A percentile compares a stretch with the other conserved stretches of the same genome.
phyloP scores from a whole-genome alignment of 2,888 invertebrate genomes.

The Nomada ruficornis region DNA sequence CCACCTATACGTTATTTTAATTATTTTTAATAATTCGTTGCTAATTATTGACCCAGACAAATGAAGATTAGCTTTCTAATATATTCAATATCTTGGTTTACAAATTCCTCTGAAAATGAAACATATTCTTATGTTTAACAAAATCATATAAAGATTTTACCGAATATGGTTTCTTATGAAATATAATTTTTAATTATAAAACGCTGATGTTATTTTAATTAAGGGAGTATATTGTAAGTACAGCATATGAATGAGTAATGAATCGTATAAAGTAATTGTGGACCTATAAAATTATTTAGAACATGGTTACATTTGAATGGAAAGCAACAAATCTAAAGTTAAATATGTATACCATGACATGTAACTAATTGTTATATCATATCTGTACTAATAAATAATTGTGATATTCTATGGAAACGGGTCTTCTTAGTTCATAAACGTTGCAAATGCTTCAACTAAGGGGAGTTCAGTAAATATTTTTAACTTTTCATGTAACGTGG shows the following conservation, averaged over 20 bases:
- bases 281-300: background rate
- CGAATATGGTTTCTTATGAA: no score
- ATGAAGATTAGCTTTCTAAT: no score
- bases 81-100: no score
- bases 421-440: constrained; percentile 48
- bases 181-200: no score
- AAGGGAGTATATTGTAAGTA: background rate
- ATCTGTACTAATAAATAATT: no score
- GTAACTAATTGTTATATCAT: no score
- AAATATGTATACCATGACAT: background rate
- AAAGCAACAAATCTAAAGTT: background rate
- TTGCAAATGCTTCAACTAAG: constrained; percentile 40
- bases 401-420: no score
- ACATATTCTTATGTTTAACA: no score
- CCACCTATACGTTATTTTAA: background rate
- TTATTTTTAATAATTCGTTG: background rate
- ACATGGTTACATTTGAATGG: background rate
- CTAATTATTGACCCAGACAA: constrained; percentile 1
- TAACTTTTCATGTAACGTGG: constrained; percentile 25
- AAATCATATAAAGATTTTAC: no score
- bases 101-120: no score
- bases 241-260: background rate
- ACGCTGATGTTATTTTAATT: no score
- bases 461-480: constrained; percentile 27
- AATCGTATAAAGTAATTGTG: background rate